Conservation (phyloP, 23 tunicate genomes). For the Styela clava region DNA sequence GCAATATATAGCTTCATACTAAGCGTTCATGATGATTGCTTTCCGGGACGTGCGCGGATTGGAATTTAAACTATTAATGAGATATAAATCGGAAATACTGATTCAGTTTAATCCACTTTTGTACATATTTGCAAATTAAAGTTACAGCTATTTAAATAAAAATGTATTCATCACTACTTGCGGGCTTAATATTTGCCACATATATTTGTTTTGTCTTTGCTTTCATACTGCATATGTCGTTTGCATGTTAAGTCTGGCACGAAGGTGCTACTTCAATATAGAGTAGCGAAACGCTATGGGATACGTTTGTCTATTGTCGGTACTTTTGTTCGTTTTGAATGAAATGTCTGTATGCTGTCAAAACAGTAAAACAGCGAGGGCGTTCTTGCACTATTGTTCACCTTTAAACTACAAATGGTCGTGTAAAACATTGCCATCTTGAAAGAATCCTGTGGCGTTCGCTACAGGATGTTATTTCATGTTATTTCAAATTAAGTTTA, state of each 20-base stretch:
- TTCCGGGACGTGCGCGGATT: too few relatives aligned
- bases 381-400: background rate
- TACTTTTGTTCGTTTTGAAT: background rate
- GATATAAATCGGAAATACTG: too few relatives aligned
- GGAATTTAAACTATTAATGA: too few relatives aligned
- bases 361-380: background rate
- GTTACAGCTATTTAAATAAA: too few relatives aligned
- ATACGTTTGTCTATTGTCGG: background rate
- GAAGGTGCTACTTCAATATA: background rate
- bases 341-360: background rate
- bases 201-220: too few relatives aligned
- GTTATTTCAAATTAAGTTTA: background rate
- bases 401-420: background rate
- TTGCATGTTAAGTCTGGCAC: background rate
- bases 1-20: too few relatives aligned
- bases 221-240: background rate
- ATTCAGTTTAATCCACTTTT: too few relatives aligned
- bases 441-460: background rate
- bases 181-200: too few relatives aligned
- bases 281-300: background rate
- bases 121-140: too few relatives aligned
- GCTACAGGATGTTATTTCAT: background rate
- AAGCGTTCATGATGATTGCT: too few relatives aligned
- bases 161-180: too few relatives aligned
- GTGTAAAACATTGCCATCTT: background rate